A percentile compares a stretch with the other conserved stretches of the same genome.
These are phyloP conservation scores for Oscarella lobularis DNA, from an alignment of 37 sponge, comb jelly and placozoan species.

Conservation along the genomic window DNA sequence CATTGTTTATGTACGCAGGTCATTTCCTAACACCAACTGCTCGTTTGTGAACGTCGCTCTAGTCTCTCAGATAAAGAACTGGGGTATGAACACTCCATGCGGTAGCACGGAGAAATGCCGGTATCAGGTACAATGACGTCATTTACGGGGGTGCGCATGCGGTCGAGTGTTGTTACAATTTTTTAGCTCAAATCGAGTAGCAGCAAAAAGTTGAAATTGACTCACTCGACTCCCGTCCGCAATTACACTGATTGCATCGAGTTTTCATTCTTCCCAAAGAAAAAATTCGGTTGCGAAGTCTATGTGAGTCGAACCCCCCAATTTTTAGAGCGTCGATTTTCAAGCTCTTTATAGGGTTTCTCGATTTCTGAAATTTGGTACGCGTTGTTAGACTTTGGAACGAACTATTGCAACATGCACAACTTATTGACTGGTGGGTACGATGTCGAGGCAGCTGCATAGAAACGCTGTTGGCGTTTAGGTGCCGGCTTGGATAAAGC, in stretches of 20 bases:
- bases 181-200: background rate
- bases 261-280: background rate
- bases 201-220: background rate
- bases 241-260: background rate
- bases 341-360: background rate
- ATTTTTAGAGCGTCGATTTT: too few species aligned
- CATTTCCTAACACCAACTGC: background rate
- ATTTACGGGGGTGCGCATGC: background rate
- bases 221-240: background rate
- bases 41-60: background rate
- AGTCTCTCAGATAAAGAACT: background rate
- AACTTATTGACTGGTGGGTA: background rate
- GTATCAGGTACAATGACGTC: background rate
- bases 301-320: too few species aligned
- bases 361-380: background rate
- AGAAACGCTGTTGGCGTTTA: too few species aligned
- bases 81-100: background rate
- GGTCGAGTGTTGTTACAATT: background rate
- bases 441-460: too few species aligned
- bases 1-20: background rate
- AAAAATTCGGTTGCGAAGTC: too few species aligned
- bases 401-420: slow-evolving; percentile 3
- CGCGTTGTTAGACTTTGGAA: background rate
- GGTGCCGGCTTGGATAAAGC: background rate
- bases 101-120: slow-evolving; percentile 2